These are phyloP conservation scores for Anastrepha obliqua DNA, from an alignment of 1,140 invertebrate genomes.

Conservation along the genomic window DNA sequence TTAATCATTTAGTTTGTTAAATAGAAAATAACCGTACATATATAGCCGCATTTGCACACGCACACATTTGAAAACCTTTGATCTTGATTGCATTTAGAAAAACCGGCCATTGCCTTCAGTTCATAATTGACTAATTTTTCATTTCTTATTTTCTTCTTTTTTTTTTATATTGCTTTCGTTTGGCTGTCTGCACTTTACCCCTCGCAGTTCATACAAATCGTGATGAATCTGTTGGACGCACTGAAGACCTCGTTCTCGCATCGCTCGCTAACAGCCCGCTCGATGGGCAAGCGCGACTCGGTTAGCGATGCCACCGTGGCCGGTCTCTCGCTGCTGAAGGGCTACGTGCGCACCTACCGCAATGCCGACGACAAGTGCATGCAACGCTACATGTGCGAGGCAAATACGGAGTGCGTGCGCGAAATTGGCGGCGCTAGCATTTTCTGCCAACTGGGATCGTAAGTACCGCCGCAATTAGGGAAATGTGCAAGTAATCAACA, in stretches of 20 bases:
- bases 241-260: constrained; percentile 93
- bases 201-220: constrained; percentile 90
- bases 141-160: background rate
- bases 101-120: background rate
- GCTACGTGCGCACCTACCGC: constrained; percentile 88
- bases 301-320: constrained; percentile 90
- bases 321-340: constrained; percentile 90
- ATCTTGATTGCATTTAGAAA: background rate
- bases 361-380: constrained; percentile 87
- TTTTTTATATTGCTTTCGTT: constrained; percentile 19
- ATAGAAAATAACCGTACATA: background rate
- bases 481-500: constrained; percentile 30
- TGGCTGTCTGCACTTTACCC: constrained; percentile 59
- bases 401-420: constrained; percentile 88
- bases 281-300: constrained; percentile 87
- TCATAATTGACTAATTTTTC: background rate
- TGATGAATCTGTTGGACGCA: constrained; percentile 91
- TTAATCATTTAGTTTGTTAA: background rate
- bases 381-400: constrained; percentile 90
- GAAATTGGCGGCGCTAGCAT: constrained; percentile 89
- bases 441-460: constrained; percentile 95
- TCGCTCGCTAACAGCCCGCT: constrained; percentile 86
- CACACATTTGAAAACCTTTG: background rate
- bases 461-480: constrained; percentile 75
- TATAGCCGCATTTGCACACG: background rate